phyloP scores from a whole-genome alignment of 2,113 vertebrate genomes.

The Coryphaenoides rupestris region DNA sequence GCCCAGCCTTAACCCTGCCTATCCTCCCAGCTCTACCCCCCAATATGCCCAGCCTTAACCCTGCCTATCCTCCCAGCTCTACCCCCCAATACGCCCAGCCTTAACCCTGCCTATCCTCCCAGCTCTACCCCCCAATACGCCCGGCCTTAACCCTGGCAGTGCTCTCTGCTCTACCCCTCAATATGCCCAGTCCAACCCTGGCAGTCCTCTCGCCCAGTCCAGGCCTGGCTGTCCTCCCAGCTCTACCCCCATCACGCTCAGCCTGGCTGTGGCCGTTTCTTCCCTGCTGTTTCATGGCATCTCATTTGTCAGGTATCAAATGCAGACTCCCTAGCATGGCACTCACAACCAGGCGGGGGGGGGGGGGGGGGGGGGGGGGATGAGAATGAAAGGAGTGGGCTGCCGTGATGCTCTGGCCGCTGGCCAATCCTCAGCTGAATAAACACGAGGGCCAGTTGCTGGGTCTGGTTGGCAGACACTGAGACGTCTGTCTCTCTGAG shows the following conservation, averaged over 20 bases:
- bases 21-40: slow-evolving; percentile 27
- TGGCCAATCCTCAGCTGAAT: slow-evolving; percentile 84
- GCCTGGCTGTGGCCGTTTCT: slow-evolving; percentile 21
- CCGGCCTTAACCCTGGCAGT: neutral
- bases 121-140: neutral
- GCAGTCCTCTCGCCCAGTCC: no score
- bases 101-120: slow-evolving; percentile 19
- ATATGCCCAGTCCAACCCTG: no score
- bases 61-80: no score
- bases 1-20: neutral
- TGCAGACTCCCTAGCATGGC: slow-evolving; percentile 74
- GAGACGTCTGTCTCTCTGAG: slow-evolving; percentile 64
- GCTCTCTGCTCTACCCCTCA: slow-evolving; percentile 28
- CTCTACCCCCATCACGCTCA: no score
- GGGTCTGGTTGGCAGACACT: slow-evolving; percentile 72
- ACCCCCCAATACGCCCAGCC: no score
- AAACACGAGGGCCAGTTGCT: slow-evolving; percentile 79
- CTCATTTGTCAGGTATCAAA: slow-evolving; percentile 89
- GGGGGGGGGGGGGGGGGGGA: slow-evolving; percentile 62
- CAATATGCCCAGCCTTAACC: no score
- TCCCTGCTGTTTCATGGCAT: slow-evolving; percentile 76
- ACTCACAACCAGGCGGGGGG: slow-evolving; percentile 72
- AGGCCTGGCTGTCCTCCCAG: no score
- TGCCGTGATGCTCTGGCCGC: slow-evolving; percentile 80
- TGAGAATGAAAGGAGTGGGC: slow-evolving; percentile 40